Conservation (phyloP, 2,797 vertebrate species). For the Vultur gryphus region DNA sequence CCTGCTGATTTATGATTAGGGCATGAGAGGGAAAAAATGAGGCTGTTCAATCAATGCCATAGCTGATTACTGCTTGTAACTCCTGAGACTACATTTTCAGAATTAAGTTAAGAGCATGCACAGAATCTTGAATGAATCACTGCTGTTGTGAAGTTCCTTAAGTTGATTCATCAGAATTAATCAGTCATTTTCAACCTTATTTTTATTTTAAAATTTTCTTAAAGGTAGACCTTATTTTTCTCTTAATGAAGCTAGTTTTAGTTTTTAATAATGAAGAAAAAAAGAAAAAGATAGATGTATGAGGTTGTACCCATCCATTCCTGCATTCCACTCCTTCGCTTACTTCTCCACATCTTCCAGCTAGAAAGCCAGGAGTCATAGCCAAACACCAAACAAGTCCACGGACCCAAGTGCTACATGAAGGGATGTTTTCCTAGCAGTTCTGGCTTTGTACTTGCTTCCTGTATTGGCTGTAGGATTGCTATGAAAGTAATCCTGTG, state of each 20-base stretch:
- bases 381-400: conserved; percentile 33
- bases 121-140: background rate
- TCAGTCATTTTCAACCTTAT: background rate
- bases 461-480: conserved; percentile 11
- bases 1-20: background rate
- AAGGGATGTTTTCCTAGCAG: conserved; percentile 38
- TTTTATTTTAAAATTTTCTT: background rate
- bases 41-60: background rate
- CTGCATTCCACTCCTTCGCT: background rate
- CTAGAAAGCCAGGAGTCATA: background rate
- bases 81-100: background rate
- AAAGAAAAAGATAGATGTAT: background rate
- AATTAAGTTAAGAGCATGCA: background rate
- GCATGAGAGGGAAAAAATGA: background rate
- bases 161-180: background rate
- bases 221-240: background rate
- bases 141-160: background rate
- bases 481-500: conserved; percentile 16
- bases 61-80: background rate
- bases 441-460: conserved; percentile 49
- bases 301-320: background rate
- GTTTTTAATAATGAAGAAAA: background rate
- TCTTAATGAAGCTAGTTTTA: background rate
- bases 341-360: background rate
- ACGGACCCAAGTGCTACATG: background rate